phyloP scores from a whole-genome alignment of 2,888 invertebrate genomes.

The Philereme vetulata region DNA sequence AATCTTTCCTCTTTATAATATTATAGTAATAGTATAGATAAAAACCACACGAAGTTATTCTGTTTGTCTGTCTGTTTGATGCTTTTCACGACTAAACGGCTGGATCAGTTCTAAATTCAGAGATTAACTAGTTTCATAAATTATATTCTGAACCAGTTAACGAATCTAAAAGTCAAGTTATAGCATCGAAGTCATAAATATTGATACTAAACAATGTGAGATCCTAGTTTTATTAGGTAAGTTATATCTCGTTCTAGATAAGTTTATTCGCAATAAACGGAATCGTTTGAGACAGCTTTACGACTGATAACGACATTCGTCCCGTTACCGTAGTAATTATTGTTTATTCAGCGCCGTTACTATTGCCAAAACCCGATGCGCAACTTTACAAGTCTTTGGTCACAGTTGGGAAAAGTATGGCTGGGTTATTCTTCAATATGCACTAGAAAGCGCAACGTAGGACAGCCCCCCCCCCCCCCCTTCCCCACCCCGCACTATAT shows the following conservation, averaged over 20 bases:
- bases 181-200: background rate
- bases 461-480: no score
- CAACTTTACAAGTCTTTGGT: slow-evolving; percentile 15
- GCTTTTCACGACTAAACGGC: background rate
- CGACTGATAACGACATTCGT: slow-evolving; percentile 13
- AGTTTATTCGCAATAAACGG: slow-evolving; percentile 23
- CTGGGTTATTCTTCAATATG: slow-evolving; percentile 1
- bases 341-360: slow-evolving; percentile 19
- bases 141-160: slow-evolving; percentile 4
- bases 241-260: background rate
- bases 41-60: no score
- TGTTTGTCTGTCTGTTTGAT: background rate
- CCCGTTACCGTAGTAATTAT: slow-evolving; percentile 15
- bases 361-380: slow-evolving; percentile 18
- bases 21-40: no score
- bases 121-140: slow-evolving; percentile 4
- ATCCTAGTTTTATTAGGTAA: slow-evolving; percentile 3
- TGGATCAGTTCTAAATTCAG: background rate
- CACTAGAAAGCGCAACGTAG: no score
- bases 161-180: background rate
- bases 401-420: background rate
- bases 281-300: slow-evolving; percentile 21
- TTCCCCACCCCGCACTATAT: no score
- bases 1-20: no score
- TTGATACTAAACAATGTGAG: slow-evolving; percentile 1